Evolutionary conservation across 2,888 invertebrate genomes (phyloP), one percentile per base, ranked within the genome.

Genomic region (Tryphoninae sp.): DNA sequence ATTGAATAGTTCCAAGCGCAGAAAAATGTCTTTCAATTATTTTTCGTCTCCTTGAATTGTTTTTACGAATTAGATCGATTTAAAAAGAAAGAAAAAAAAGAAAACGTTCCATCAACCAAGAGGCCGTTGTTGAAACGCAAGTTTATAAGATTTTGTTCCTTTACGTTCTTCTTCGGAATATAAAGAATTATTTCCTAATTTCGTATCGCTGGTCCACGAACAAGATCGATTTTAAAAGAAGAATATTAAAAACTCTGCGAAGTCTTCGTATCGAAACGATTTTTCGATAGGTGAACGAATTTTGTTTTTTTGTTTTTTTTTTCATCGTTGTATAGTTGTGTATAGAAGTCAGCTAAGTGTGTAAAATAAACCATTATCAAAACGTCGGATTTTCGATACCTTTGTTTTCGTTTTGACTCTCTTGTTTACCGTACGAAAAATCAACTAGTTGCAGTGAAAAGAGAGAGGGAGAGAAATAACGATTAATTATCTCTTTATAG

Each of bases 241-340:
- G 23, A 49, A 53, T 8, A 49, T 42, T 22, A n/a, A 22, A 22
- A 78, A 78, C 4, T 22, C 23, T 42, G 58, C 53, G 40, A 4
- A 16, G 62, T 59, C 33, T 62, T 33, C 64, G 51, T 74, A 45
- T 77, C n/a, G 42, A 55, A 33, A 72, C 26, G 78, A 79, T 75
- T 68, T 55, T 81, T 68, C 79, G 77, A 80, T 78, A 53, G 4
- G 33, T 33, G 33, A 81, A 84, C 74, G 42, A 80, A 80, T 78
- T 81, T 13, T 33, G 23, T 45, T 45, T 19, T 67, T 61, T 42
- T 26, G 40, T 85, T 89, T 88, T 90, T 83, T 90, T 91, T 91
- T 90, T 89, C 88, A 91, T 91, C 89, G 90, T 91, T 91, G 90
- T 91, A 91, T 91, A 91, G 90, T 91, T 91, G 90, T 91, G 91